These are phyloP conservation scores for Meloidogyne floridensis DNA, from an alignment of 1,140 invertebrate species.

Conservation along the genomic window DNA sequence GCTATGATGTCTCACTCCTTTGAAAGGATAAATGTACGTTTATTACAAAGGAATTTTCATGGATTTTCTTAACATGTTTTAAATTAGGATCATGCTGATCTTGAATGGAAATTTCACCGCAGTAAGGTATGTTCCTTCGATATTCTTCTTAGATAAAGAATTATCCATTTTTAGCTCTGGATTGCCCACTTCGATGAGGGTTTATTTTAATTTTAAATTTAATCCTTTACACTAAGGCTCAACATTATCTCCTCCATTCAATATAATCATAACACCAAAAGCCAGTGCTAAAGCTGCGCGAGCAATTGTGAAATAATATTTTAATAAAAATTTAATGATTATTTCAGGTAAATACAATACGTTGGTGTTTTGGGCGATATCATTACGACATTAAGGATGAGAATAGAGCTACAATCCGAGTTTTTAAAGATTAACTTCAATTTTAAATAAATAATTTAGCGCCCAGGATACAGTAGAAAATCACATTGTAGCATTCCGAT, in stretches of 20 bases:
- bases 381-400: conserved; percentile 51
- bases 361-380: conserved; percentile 60
- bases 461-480: conserved; percentile 61
- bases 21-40: conserved; percentile 70
- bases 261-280: conserved; percentile 71
- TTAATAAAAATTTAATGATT: background rate
- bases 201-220: background rate
- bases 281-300: conserved; percentile 68
- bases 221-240: conserved; percentile 68
- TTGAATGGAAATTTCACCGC: conserved; percentile 72
- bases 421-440: conserved; percentile 20
- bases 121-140: conserved; percentile 66
- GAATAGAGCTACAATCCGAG: conserved; percentile 59
- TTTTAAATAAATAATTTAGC: conserved; percentile 39
- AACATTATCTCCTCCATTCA: conserved; percentile 71
- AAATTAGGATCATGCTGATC: conserved; percentile 70
- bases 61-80: background rate
- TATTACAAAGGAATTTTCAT: background rate
- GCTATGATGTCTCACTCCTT: conserved; percentile 73
- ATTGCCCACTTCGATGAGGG: conserved; percentile 70
- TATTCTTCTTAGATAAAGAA: background rate
- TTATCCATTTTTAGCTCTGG: conserved; percentile 67
- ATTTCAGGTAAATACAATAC: conserved; percentile 43
- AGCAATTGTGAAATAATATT: conserved; percentile 36
- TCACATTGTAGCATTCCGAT: conserved; percentile 51